Conservation (phyloP, 2,888 invertebrate species). For the Notocelia uddmanniana region DNA sequence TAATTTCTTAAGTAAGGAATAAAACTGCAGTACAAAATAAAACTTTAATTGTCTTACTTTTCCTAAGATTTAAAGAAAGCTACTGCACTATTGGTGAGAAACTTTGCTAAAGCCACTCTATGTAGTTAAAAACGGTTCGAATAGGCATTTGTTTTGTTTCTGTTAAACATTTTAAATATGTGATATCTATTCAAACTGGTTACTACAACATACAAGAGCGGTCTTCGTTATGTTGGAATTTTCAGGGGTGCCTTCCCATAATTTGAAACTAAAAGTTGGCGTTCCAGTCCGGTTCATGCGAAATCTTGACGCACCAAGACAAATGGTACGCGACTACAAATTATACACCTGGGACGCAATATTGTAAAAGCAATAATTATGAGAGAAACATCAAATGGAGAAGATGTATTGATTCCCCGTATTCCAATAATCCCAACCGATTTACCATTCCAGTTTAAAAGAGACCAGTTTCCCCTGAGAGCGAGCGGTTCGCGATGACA, state of each 20-base stretch:
- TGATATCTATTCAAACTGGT: too few relatives aligned
- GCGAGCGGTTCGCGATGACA: conserved; percentile 43
- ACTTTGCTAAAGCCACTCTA: too few relatives aligned
- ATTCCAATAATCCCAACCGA: conserved; percentile 49
- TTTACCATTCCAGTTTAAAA: conserved; percentile 42
- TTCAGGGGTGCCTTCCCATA: conserved; percentile 52
- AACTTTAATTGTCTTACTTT: too few relatives aligned
- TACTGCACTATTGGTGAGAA: too few relatives aligned
- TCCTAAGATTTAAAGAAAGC: too few relatives aligned
- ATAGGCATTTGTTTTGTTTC: too few relatives aligned
- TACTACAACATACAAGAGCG: too few relatives aligned
- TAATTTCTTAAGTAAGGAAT: too few relatives aligned
- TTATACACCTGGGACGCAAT: conserved; percentile 24
- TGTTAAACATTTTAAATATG: too few relatives aligned
- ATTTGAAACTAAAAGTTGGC: conserved; percentile 52
- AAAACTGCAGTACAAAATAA: too few relatives aligned
- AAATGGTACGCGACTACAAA: conserved; percentile 39
- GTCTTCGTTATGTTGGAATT: too few relatives aligned
- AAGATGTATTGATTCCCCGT: conserved; percentile 50
- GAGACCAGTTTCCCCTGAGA: conserved; percentile 49
- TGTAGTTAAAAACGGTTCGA: too few relatives aligned
- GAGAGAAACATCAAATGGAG: conserved; percentile 49
- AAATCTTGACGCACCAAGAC: conserved; percentile 52
- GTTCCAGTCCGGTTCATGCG: conserved; percentile 53
- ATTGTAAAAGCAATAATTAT: conserved; percentile 42